These are phyloP conservation scores for Trisateles emortualis DNA, from an alignment of 2,888 invertebrate genomes.

Conservation along the genomic window DNA sequence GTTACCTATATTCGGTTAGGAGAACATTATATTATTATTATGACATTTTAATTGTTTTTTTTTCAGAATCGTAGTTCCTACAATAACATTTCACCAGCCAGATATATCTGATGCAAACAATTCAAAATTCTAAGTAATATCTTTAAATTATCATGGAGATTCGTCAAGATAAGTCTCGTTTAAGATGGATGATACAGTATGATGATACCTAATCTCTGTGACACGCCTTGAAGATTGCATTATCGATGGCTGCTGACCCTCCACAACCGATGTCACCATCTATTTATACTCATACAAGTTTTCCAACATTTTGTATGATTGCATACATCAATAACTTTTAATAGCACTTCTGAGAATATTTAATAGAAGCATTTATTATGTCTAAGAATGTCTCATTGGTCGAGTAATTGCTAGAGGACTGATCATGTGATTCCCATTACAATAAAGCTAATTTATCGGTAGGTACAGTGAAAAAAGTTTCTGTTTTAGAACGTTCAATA, in stretches of 20 bases:
- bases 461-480: no score
- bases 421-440: no score
- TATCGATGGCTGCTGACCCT: constrained; percentile 54
- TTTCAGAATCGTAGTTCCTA: not conserved
- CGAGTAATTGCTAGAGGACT: no score
- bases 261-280: constrained; percentile 45
- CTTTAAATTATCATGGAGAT: constrained; percentile 51
- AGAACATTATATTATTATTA: no score
- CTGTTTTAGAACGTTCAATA: no score
- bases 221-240: constrained; percentile 59
- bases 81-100: not conserved
- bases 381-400: no score
- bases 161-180: constrained; percentile 43
- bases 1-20: no score
- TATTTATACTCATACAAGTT: constrained; percentile 62
- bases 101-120: constrained; percentile 22
- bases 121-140: constrained; percentile 45
- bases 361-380: not conserved
- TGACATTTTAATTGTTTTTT: no score
- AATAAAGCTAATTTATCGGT: no score
- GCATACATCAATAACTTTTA: constrained; percentile 35
- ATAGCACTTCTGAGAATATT: constrained; percentile 22
- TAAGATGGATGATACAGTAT: constrained; percentile 51
- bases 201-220: constrained; percentile 44
- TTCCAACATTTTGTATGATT: constrained; percentile 42